These are phyloP conservation scores for Hypothenemus hampei DNA, from an alignment of 1,140 invertebrate species.

Conservation along the genomic window DNA sequence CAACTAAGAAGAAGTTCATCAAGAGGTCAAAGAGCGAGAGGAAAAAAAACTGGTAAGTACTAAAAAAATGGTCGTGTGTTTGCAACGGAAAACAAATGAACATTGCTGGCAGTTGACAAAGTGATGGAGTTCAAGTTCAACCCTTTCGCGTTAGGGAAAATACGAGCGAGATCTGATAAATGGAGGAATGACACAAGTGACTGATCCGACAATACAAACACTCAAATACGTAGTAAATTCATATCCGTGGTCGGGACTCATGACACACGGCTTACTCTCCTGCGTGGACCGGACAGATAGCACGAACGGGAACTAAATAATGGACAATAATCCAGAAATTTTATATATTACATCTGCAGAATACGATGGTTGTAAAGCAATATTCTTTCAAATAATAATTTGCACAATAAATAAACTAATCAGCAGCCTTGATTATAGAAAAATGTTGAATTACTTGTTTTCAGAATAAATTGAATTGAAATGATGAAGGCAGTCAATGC, in stretches of 20 bases:
- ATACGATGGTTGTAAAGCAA: too few species aligned
- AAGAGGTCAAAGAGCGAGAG: too few species aligned
- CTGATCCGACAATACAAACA: conserved; percentile 46
- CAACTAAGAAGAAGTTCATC: too few species aligned
- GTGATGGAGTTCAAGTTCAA: conserved; percentile 28
- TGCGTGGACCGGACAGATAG: conserved; percentile 15
- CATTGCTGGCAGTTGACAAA: conserved; percentile 23
- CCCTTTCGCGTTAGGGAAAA: conserved; percentile 28
- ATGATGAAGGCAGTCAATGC: too few species aligned
- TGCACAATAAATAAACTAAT: too few species aligned
- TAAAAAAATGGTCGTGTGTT: conserved; percentile 6
- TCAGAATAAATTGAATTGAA: too few species aligned
- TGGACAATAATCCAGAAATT: too few species aligned
- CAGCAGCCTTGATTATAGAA: too few species aligned
- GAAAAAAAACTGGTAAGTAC: background rate
- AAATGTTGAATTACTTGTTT: too few species aligned
- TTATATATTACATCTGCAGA: too few species aligned
- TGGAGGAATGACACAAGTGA: conserved; percentile 43
- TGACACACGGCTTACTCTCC: conserved; percentile 25
- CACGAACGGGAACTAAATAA: too few species aligned
- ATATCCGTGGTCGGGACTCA: conserved; percentile 37
- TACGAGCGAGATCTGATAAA: conserved; percentile 43
- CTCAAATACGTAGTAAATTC: conserved; percentile 46
- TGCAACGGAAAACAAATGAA: conserved; percentile 18
- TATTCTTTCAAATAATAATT: too few species aligned